Conservation (phyloP, 2,113 vertebrate genomes). For the Todiramphus chloris region DNA sequence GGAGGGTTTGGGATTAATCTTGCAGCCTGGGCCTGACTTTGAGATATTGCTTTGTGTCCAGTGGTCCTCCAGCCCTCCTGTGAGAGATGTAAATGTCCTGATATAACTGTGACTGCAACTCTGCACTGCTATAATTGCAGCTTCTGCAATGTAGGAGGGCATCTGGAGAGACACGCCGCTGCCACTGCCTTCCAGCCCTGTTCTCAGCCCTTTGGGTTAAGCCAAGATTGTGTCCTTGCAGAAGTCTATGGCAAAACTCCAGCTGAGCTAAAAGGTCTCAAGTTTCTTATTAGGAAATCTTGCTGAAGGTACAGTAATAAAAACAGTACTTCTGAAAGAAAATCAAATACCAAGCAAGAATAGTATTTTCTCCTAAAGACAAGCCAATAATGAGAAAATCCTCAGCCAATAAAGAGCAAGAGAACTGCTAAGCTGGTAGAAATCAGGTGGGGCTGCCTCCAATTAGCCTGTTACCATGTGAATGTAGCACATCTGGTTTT, state of each 20-base stretch:
- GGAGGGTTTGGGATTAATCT: background rate
- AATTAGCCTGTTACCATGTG: background rate
- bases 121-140: background rate
- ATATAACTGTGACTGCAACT: background rate
- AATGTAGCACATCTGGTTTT: slow-evolving; percentile 48
- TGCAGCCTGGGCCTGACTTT: background rate
- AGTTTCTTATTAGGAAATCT: background rate
- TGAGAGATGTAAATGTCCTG: background rate
- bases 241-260: background rate
- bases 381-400: background rate
- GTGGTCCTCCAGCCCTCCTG: background rate
- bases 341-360: background rate
- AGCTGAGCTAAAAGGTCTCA: background rate
- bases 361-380: slow-evolving; percentile 7
- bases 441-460: slow-evolving; percentile 22
- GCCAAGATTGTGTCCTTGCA: background rate
- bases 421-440: background rate
- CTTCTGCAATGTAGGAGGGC: background rate
- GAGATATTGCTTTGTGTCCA: background rate
- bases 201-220: background rate
- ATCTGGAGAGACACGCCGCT: background rate
- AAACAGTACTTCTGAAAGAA: background rate
- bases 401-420: background rate
- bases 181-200: background rate
- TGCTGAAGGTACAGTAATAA: slow-evolving; percentile 3